A percentile compares a stretch with the other conserved stretches of the same genome.
Evolutionary conservation across 2,888 invertebrate genomes (phyloP).

Genomic region (Odontocerum albicorne): DNA sequence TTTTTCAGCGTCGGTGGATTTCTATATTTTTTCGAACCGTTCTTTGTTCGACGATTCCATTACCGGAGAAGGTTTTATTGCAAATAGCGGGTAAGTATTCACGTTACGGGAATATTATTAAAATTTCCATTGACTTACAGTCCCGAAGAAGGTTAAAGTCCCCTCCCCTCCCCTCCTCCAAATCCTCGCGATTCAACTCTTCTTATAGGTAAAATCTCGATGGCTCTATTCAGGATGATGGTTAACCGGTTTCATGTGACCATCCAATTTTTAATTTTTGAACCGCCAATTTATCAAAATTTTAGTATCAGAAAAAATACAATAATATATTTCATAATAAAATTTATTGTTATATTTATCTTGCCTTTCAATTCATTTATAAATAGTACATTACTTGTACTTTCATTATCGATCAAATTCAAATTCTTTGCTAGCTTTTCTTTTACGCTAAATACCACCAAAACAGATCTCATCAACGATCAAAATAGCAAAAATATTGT

Average conservation of each 20-base stretch:
- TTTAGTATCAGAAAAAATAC: too few relatives aligned
- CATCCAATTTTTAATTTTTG: neutral
- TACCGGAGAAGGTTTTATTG: slow-evolving; percentile 25
- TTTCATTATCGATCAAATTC: too few relatives aligned
- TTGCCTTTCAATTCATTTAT: too few relatives aligned
- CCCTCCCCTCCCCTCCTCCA: slow-evolving; percentile 4
- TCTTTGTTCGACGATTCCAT: slow-evolving; percentile 29
- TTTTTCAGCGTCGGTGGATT: slow-evolving; percentile 5
- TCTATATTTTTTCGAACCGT: slow-evolving; percentile 4
- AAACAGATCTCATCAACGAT: too few relatives aligned
- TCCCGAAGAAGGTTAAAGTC: slow-evolving; percentile 17
- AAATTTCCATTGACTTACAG: slow-evolving; percentile 32
- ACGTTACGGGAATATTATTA: slow-evolving; percentile 26
- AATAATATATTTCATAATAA: too few relatives aligned
- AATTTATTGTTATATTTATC: too few relatives aligned
- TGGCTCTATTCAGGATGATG: slow-evolving; percentile 10
- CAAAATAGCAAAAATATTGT: too few relatives aligned
- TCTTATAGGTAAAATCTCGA: slow-evolving; percentile 15
- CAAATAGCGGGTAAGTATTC: slow-evolving; percentile 23
- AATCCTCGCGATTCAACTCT: slow-evolving; percentile 17
- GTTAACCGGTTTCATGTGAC: neutral
- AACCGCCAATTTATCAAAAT: too few relatives aligned
- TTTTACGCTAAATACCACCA: too few relatives aligned
- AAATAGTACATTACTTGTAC: too few relatives aligned
- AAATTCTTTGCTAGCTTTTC: too few relatives aligned